Base-by-base conservation (phyloP, 23 tunicate genomes). In the Botrylloides violaceus region DNA sequence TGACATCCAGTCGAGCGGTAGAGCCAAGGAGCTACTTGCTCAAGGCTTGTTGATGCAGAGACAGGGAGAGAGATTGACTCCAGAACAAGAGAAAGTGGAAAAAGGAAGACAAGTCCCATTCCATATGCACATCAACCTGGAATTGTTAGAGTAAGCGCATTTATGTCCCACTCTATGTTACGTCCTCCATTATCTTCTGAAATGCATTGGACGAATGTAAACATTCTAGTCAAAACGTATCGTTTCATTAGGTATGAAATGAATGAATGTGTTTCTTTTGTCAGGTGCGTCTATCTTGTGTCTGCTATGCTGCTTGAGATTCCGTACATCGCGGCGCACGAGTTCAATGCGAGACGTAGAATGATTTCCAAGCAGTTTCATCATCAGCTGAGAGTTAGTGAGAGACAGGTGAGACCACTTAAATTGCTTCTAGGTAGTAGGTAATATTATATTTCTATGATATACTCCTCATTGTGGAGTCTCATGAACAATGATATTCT, bases 301-400 rank as follows among this genome's bases (percentile, higher is more conserved):
- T 92, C 98, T 31, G 98, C 98, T 19, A 92, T 92, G 98, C 77
- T 92, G 35, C 87, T 92, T 0, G 98, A 92, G 61, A 92, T 92
- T 50, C 98, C 98, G 2, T 92, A 92, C 80, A 82, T 92, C 47
- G 92, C 98, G 38, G 92, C 92, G 2, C 92, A 92, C 63, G 98
- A 92, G 77, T 92, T 92, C 57, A 91, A 92, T 49, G 92, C 92
- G 7, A 60, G 98, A 35, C 65, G 98, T 18, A 64, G 98, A 71
- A 92, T 92, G 98, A 92, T 92, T 20, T 92, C 98, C 31, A 92
- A 92, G 79, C 98, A 92, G 76, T 92, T 92, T 29, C 98, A 92
- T 60, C 92, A 92, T 57, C 98, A 92, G 50, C 65, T 92, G 55
- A 83, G 98, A 22, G 92, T 84, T 76, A 84, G 92, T 59, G 98